phyloP scores from a whole-genome alignment of 2,797 vertebrate genomes.

The Nasua narica region DNA sequence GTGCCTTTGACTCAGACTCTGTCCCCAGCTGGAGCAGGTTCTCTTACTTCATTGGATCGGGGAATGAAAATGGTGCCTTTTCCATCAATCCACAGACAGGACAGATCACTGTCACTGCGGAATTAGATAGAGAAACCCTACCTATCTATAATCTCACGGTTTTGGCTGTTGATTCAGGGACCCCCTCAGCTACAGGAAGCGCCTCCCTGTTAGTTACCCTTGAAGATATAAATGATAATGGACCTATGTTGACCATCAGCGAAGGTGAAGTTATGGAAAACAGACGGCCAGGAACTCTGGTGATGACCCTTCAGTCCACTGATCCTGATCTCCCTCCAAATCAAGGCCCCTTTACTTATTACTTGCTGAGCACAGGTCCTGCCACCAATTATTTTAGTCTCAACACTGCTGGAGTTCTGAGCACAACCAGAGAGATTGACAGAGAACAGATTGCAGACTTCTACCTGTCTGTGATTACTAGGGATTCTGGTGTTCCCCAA shows the following conservation, averaged over 20 bases:
- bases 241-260: constrained; percentile 89
- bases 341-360: constrained; percentile 94
- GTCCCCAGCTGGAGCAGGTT: constrained; percentile 98
- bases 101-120: constrained; percentile 94
- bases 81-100: constrained; percentile 95
- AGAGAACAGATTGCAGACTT: constrained; percentile 95
- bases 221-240: constrained; percentile 98
- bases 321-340: constrained; percentile 97
- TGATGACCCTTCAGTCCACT: constrained; percentile 89
- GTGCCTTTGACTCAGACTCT: constrained; percentile 96
- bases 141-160: constrained; percentile 95
- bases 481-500: constrained; percentile 95
- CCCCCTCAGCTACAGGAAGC: constrained; percentile 93
- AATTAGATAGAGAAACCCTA: constrained; percentile 92
- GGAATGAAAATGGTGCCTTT: constrained; percentile 91
- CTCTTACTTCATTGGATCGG: constrained; percentile 92
- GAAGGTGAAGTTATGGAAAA: constrained; percentile 95
- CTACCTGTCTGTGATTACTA: constrained; percentile 92
- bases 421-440: constrained; percentile 95
- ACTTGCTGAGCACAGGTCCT: constrained; percentile 90
- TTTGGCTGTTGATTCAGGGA: constrained; percentile 93
- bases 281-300: constrained; percentile 89
- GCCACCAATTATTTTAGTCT: constrained; percentile 94
- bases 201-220: constrained; percentile 92
- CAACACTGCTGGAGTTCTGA: constrained; percentile 90